Conservation (phyloP, 2,888 invertebrate genomes). For the Dorcus hopei region DNA sequence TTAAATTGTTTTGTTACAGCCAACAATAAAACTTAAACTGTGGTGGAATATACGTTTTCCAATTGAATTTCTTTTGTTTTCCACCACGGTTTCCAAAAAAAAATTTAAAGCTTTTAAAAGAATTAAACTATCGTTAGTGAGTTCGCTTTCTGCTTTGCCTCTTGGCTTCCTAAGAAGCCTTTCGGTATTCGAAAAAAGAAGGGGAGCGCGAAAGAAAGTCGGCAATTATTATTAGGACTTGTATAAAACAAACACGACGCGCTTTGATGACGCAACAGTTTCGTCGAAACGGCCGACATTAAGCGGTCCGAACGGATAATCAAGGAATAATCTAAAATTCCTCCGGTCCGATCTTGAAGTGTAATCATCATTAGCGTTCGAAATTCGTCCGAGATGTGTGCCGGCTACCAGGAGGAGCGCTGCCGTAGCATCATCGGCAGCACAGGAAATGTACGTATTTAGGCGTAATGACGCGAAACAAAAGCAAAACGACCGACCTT, state of each 20-base stretch:
- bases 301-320: constrained; percentile 20
- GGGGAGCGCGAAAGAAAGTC: too few species aligned
- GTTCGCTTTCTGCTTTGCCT: too few species aligned
- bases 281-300: constrained; percentile 5
- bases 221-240: background rate
- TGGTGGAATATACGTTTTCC: too few species aligned
- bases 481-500: constrained; percentile 15
- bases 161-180: too few species aligned
- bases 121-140: too few species aligned
- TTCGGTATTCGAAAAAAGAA: too few species aligned
- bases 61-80: too few species aligned
- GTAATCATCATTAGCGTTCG: background rate
- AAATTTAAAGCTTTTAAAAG: too few species aligned
- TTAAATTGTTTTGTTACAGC: too few species aligned
- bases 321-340: constrained; percentile 20
- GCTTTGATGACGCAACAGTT: constrained; percentile 2
- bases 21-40: too few species aligned
- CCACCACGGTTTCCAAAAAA: too few species aligned
- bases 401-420: background rate
- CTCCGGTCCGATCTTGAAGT: constrained; percentile 21
- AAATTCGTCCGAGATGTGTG: background rate
- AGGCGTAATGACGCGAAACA: constrained; percentile 30
- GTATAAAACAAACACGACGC: background rate
- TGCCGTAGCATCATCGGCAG: background rate
- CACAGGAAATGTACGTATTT: constrained; percentile 30